A percentile compares a stretch with the other conserved stretches of the same genome.
These are phyloP conservation scores for Apteryx mantelli DNA, from an alignment of 2,113 vertebrate species.

Conservation along the genomic window DNA sequence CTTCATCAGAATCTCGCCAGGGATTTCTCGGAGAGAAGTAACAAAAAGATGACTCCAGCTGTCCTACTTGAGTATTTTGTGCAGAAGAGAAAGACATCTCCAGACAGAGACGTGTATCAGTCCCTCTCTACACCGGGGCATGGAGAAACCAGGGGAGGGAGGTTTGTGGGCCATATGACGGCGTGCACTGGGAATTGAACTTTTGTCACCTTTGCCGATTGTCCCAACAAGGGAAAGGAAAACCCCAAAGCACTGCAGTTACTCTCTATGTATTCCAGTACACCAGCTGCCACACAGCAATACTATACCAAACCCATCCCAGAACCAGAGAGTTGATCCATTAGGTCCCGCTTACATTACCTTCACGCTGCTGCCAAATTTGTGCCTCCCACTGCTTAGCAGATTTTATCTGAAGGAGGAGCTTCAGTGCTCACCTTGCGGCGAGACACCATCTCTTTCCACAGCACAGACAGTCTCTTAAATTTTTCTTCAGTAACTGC, in stretches of 20 bases:
- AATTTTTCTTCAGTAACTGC: neutral
- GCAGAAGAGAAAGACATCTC: neutral
- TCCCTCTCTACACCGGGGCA: neutral
- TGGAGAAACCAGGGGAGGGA: neutral
- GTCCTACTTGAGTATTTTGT: neutral
- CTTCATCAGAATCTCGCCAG: neutral
- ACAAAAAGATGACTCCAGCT: neutral
- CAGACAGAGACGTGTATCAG: neutral
- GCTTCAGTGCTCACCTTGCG: neutral
- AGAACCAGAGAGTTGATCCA: neutral
- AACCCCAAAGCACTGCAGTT: neutral
- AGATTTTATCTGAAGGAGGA: neutral
- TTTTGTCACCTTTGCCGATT: neutral
- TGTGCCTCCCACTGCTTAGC: neutral
- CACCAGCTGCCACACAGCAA: neutral
- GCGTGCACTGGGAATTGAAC: fast-evolving
- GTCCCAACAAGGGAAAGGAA: neutral
- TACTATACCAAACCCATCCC: fast-evolving
- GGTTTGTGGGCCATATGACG: neutral
- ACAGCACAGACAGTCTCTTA: neutral
- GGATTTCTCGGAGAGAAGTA: neutral
- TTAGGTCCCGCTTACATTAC: neutral
- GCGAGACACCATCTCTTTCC: neutral
- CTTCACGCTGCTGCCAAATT: neutral
- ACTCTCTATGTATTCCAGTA: neutral